Evolutionary conservation across 23 tunicate species (phyloP).

Genomic region (Oikopleura albicans): DNA sequence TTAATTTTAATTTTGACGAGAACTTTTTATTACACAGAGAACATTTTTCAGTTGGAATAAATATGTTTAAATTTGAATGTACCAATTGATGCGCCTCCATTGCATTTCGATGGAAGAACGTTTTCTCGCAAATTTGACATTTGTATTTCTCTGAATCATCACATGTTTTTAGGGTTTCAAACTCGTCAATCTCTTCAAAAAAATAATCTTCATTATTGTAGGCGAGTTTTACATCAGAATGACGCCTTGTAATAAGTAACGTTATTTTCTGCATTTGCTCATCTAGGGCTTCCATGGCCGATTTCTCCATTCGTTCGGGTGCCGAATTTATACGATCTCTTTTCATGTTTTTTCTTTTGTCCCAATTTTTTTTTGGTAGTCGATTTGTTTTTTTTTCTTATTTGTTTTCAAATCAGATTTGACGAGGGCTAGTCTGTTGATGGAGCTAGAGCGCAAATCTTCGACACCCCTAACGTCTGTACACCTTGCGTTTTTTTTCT

Average conservation of each 20-base stretch:
- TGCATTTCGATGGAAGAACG: neutral
- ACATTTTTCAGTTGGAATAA: neutral
- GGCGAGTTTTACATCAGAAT: neutral
- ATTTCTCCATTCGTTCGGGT: neutral
- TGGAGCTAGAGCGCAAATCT: too few species aligned
- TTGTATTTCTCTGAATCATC: neutral
- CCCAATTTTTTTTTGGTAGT: too few species aligned
- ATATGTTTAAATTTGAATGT: neutral
- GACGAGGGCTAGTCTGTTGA: too few species aligned
- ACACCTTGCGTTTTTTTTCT: too few species aligned
- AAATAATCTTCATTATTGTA: neutral
- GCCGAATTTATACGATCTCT: neutral
- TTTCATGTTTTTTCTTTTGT: neutral
- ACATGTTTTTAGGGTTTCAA: neutral
- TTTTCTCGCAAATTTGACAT: constrained; percentile 2
- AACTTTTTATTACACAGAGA: neutral
- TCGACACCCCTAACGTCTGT: too few species aligned
- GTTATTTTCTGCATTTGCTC: neutral
- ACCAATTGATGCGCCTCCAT: neutral
- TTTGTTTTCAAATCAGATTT: too few species aligned
- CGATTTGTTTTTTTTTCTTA: too few species aligned
- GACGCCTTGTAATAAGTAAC: neutral
- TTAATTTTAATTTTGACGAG: neutral
- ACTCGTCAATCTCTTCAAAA: neutral
- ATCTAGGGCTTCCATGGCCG: neutral